These are phyloP conservation scores for Synergus gifuensis DNA, from an alignment of 2,888 invertebrate genomes.

Conservation along the genomic window DNA sequence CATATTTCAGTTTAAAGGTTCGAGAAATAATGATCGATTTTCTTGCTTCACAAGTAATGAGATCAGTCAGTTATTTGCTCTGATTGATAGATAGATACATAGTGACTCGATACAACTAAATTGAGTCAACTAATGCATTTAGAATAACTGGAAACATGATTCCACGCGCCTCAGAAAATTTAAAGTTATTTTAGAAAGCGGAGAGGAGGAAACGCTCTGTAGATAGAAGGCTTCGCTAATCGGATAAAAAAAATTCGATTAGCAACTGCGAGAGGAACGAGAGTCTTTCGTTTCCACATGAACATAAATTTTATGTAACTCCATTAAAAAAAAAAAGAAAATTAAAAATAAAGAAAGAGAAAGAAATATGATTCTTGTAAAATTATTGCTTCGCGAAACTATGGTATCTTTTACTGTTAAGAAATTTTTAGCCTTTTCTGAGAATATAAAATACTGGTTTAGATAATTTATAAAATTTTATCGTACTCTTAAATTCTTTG, in stretches of 20 bases:
- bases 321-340: slow-evolving; percentile 16
- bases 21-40: background rate
- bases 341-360: background rate
- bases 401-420: no score
- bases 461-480: background rate
- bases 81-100: background rate
- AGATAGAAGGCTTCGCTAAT: slow-evolving; percentile 71
- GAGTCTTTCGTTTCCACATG: slow-evolving; percentile 43
- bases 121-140: background rate
- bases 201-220: slow-evolving; percentile 17
- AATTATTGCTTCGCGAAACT: background rate
- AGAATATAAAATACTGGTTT: background rate
- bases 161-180: background rate
- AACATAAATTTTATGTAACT: slow-evolving; percentile 29
- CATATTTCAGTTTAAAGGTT: no score
- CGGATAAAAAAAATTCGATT: slow-evolving; percentile 73
- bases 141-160: background rate
- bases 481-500: background rate
- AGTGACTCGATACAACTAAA: background rate
- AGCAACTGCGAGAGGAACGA: slow-evolving; percentile 58
- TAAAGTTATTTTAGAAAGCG: slow-evolving; percentile 1
- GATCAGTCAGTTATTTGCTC: background rate
- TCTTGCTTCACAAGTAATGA: background rate
- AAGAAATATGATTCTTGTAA: background rate
- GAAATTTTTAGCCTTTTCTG: background rate